phyloP scores from a whole-genome alignment of 2,888 invertebrate genomes.

The Lasioglossum lativentre region DNA sequence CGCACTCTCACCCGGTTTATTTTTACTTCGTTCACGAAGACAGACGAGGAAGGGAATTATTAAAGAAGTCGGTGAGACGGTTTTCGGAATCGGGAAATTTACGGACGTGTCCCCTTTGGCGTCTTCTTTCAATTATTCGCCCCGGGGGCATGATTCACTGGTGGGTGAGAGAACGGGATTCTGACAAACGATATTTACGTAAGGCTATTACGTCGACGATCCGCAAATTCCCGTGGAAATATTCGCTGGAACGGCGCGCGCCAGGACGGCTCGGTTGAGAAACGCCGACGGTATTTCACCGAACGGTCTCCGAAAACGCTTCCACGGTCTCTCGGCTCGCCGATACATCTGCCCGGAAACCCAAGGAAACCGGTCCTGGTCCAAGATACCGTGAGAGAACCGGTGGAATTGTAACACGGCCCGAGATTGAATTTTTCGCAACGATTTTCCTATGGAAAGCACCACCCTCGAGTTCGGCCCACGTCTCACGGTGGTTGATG shows the following conservation, averaged over 20 bases:
- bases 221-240: slow-evolving; percentile 21
- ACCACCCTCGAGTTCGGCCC: not conserved
- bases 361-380: not conserved
- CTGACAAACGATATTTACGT: slow-evolving; percentile 29
- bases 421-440: slow-evolving; percentile 19
- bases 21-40: not conserved
- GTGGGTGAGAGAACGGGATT: not conserved
- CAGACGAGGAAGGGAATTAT: slow-evolving; percentile 20
- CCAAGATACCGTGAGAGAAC: not conserved
- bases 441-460: slow-evolving; percentile 6
- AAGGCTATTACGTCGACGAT: slow-evolving; percentile 27
- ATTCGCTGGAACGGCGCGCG: slow-evolving; percentile 23
- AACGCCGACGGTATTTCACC: slow-evolving; percentile 33
- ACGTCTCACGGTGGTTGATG: not conserved
- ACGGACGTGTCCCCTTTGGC: not conserved
- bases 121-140: slow-evolving; percentile 8
- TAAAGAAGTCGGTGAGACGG: not conserved
- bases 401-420: not conserved
- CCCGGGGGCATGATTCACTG: not conserved
- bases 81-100: not conserved
- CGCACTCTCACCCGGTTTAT: slow-evolving; percentile 9
- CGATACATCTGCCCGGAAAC: not conserved
- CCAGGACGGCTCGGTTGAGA: slow-evolving; percentile 19
- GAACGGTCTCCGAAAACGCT: slow-evolving; percentile 8
- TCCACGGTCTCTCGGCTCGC: not conserved